Conservation (phyloP, 2,797 vertebrate genomes). For the Triplophysa bombifrons region DNA sequence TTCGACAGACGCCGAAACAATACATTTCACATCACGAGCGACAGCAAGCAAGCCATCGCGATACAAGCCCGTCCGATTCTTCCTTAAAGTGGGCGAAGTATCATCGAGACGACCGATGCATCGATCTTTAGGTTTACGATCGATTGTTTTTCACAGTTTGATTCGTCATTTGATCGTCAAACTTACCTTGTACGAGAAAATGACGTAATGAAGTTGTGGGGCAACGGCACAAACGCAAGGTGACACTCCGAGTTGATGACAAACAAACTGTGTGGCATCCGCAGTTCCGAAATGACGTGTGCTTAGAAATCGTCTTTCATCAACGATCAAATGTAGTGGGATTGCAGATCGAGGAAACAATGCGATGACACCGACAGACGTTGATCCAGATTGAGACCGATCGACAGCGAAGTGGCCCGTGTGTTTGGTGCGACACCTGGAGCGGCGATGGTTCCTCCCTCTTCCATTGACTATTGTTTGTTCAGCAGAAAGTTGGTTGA, state of each 20-base stretch:
- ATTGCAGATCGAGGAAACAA: constrained; percentile 14
- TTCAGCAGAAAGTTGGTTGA: constrained; percentile 74
- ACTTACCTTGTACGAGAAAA: constrained; percentile 54
- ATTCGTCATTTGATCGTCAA: constrained; percentile 20
- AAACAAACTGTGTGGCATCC: constrained; percentile 49
- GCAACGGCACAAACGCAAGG: constrained; percentile 53
- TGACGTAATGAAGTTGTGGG: constrained; percentile 58
- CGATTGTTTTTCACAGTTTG: background rate
- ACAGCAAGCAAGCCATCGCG: constrained; percentile 14
- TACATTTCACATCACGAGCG: constrained; percentile 22
- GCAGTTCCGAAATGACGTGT: constrained; percentile 31
- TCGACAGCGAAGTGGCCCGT: constrained; percentile 36
- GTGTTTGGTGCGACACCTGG: constrained; percentile 64
- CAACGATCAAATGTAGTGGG: background rate
- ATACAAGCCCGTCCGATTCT: constrained; percentile 32
- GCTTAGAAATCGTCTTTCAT: constrained; percentile 7
- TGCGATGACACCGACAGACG: constrained; percentile 31
- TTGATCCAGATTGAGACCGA: constrained; percentile 39
- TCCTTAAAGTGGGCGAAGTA: constrained; percentile 24
- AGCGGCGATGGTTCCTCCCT: constrained; percentile 69
- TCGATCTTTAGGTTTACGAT: background rate
- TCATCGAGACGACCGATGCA: background rate
- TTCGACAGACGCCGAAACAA: constrained; percentile 26
- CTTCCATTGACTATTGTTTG: constrained; percentile 77
- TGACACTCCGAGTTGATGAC: constrained; percentile 53